Evolutionary conservation across 2,113 vertebrate genomes (phyloP).

Genomic region (Clarias gariepinus): DNA sequence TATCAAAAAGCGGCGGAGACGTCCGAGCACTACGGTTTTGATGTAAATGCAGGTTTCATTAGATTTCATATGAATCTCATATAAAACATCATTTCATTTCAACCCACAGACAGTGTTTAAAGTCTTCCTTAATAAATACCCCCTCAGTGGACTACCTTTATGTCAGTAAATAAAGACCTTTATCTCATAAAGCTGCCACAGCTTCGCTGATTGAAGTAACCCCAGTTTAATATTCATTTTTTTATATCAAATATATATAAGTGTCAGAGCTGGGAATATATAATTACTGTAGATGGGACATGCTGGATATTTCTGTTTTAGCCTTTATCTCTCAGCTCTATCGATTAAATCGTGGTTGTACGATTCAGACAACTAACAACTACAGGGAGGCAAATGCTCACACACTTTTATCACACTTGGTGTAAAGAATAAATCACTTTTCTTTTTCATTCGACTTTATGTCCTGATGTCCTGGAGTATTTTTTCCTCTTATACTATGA

Average conservation of each 20-base stretch:
- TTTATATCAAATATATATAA: neutral
- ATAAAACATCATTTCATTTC: neutral
- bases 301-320: neutral
- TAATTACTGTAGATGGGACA: neutral
- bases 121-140: conserved; percentile 7
- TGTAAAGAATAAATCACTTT: neutral
- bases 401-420: neutral
- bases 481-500: neutral
- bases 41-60: neutral
- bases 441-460: neutral
- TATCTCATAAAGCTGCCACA: neutral
- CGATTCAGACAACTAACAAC: neutral
- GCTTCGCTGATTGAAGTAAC: conserved; percentile 7
- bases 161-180: conserved; percentile 5
- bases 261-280: neutral
- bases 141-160: neutral
- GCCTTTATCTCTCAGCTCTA: neutral
- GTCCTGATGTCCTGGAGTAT: neutral
- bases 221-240: neutral
- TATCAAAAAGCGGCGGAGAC: neutral
- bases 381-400: neutral
- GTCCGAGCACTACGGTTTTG: neutral
- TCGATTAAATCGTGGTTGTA: neutral
- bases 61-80: neutral
- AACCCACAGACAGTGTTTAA: neutral